Base-by-base conservation (phyloP, 2,113 vertebrate genomes). In the Campylomormyrus tamandua region DNA sequence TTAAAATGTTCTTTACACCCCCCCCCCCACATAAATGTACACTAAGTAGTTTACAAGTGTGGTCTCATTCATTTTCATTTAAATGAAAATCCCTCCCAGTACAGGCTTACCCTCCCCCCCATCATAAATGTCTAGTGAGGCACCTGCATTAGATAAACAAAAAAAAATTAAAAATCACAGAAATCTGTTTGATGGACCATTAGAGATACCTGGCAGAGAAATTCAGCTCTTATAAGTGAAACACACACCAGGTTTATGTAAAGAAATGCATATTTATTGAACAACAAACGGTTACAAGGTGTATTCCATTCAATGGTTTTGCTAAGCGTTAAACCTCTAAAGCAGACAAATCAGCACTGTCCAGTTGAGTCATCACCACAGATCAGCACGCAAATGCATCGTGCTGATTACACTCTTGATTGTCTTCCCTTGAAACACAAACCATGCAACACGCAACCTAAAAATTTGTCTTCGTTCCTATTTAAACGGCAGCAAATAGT, bases 221-320 rank as follows among this genome's bases (percentile, higher is more conserved):
- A 74, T 6, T 35, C 31, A 17, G 31, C 4, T 39, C 3, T 77
- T 35, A 77, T 5, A 19, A 80, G 17, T 39, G 31, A 80, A 80
- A 87, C 85, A 84, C 77, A 62, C 74, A 11, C 10, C n/a, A 6
- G 53, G 10, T 90, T 84, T 93, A 92, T 90, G 89, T 95, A 94
- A 94, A 94, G 92, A 95, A 94, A 94, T 91, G 84, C n/a, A 93
- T 91, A 92, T 96, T 96, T 95, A 95, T 94, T 95, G 83, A 92
- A 91, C 92, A 92, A 94, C 91, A 93, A 74, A 92, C 80, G 90
- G 83, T 58, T 90, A 92, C 87, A 92, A 93, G 93, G 91, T 92
- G 89, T 93, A 92, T 66, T 91, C 94, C 89, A 91, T 84, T 92
- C 70, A 90, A 94, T 92, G 92, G 90, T 89, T 93, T 42, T 92